Percentiles rank a stretch among this genome's conserved stretches.
These are phyloP conservation scores for Andrena marginata DNA, from an alignment of 2,888 invertebrate genomes.

Conservation along the genomic window DNA sequence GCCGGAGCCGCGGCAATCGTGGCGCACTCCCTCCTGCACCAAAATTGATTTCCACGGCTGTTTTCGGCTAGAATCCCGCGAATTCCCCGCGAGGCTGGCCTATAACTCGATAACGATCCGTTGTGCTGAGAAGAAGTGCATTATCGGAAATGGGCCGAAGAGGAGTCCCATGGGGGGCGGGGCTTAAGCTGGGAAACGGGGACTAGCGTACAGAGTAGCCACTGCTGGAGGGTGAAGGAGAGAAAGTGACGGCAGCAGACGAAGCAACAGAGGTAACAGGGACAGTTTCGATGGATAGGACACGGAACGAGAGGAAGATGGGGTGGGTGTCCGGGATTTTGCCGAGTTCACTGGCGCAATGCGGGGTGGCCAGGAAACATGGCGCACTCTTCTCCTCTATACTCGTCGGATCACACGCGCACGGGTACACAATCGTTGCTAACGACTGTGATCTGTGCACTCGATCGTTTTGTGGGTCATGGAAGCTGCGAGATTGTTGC, in stretches of 20 bases:
- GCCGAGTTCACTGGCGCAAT: slow-evolving; percentile 83
- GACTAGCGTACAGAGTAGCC: slow-evolving; percentile 9
- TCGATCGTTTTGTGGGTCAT: slow-evolving; percentile 4
- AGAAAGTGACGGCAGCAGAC: slow-evolving; percentile 12
- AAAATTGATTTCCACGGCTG: slow-evolving; percentile 23
- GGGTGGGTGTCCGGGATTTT: slow-evolving; percentile 75
- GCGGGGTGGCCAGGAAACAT: slow-evolving; percentile 83
- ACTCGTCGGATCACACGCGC: slow-evolving; percentile 23
- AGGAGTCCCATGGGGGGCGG: not conserved
- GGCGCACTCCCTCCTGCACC: not conserved
- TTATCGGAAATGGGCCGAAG: slow-evolving; percentile 28
- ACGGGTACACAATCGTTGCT: slow-evolving; percentile 11
- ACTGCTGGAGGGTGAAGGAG: not conserved
- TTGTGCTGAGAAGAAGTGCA: slow-evolving; percentile 8
- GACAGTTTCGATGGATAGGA: slow-evolving; percentile 28
- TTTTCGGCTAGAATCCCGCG: slow-evolving; percentile 1
- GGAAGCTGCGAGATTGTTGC: not conserved
- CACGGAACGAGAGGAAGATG: slow-evolving; percentile 53
- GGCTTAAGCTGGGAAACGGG: not conserved
- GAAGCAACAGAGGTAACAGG: slow-evolving; percentile 10
- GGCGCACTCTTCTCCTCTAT: slow-evolving; percentile 76
- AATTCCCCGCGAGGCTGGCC: slow-evolving; percentile 2
- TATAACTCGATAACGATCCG: slow-evolving; percentile 37
- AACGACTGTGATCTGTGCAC: slow-evolving; percentile 3
- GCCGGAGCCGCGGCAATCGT: slow-evolving; percentile 22